These are phyloP conservation scores for Phocides pigmalion DNA, from an alignment of 1,140 invertebrate species.

Conservation along the genomic window DNA sequence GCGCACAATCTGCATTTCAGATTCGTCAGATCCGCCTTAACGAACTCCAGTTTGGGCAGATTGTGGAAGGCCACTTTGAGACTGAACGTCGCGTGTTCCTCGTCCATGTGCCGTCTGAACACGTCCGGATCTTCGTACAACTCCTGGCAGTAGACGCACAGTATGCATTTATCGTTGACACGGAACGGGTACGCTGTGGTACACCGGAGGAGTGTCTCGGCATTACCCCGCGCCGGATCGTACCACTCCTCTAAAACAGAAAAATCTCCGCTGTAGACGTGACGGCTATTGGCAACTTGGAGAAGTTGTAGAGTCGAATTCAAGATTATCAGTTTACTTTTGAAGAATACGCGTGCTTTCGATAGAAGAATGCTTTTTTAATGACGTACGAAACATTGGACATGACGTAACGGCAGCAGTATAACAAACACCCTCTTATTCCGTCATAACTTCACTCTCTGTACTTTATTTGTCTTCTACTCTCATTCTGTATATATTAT, in stretches of 20 bases:
- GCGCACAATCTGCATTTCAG: conserved; percentile 58
- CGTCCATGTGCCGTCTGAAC: conserved; percentile 65
- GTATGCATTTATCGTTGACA: conserved; percentile 72
- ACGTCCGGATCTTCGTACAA: conserved; percentile 64
- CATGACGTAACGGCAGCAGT: too few species aligned
- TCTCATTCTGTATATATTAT: too few species aligned
- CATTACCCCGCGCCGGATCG: conserved; percentile 68
- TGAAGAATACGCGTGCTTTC: too few species aligned
- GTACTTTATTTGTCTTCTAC: too few species aligned
- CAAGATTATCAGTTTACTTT: too few species aligned
- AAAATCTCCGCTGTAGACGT: conserved; percentile 54
- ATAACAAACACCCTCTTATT: too few species aligned
- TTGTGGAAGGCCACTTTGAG: conserved; percentile 66
- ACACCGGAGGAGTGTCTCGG: conserved; percentile 61
- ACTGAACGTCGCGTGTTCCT: conserved; percentile 63
- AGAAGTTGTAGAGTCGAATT: too few species aligned
- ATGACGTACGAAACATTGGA: too few species aligned
- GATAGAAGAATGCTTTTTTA: too few species aligned
- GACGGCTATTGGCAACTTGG: conserved; percentile 12
- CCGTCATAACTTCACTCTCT: too few species aligned
- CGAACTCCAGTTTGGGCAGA: conserved; percentile 67
- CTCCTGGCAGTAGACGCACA: conserved; percentile 77
- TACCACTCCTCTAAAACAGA: conserved; percentile 73
- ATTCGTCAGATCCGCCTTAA: conserved; percentile 69
- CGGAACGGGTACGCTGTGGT: conserved; percentile 73